Evolutionary conservation across 2,888 invertebrate genomes (phyloP), one percentile per base, ranked within the genome.

Genomic region (Meghimatium bilineatum): DNA sequence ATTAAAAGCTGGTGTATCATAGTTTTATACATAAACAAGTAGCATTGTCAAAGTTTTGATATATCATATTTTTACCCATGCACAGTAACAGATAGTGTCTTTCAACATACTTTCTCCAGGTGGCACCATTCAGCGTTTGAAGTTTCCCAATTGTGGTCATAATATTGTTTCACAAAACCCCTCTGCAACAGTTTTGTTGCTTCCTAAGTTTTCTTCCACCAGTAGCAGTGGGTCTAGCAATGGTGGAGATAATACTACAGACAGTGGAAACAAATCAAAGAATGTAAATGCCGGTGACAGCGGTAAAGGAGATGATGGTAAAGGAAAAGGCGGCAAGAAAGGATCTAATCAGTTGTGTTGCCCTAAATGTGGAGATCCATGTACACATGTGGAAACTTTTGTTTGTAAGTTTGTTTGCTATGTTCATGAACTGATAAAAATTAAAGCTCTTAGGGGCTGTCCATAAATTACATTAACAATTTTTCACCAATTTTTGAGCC

Each of bases 291-390:
- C 63, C 8, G 72, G 80, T 3, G 80, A 63, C 29, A 71, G 56
- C 12, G 83, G 85, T 6, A 82, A 82, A 71, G 81, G 71, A 29
- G 82, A 81, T 14, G 77, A 74, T 20, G 87, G 77, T 29, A 77
- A 83, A 32, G 83, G 79, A 14, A 83, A 87, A 44, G 90, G 89
- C 0, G 90, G 88, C 29, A 89, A 89, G 36, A 89, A 90, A 81
- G 96, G 88, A 60, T 88, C 89, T 17, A 89, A 63, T 52, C 91
- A 91, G 71, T 91, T 94, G 80, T 88, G 91, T n/a, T 99, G 99
- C 92, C 98, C 98, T 5, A 98, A 98, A 94, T 99, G 99, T 94
- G 98, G 98, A 1, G 97, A 97, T 94, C 97, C 98, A n/a, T 98
- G 98, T 94, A 97, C 97, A 2, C 97, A 98, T 94, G 98, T 98